Evolutionary conservation across 2,113 vertebrate species (phyloP), one percentile per base, ranked within the genome.

Genomic region (Aptenodytes forsteri): DNA sequence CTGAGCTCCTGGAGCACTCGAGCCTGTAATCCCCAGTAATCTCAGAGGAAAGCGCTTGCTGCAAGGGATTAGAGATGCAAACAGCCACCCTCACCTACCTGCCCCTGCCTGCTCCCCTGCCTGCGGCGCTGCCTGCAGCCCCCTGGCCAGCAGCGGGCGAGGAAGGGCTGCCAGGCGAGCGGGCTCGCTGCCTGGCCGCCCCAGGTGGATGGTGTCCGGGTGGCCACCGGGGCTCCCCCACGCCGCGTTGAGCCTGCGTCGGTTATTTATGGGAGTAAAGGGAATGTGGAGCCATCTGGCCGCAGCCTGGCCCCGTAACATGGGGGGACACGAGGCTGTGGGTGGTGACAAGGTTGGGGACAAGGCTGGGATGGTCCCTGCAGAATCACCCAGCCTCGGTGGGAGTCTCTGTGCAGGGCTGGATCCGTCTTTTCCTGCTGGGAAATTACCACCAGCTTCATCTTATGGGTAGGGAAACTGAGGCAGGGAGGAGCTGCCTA

Each of bases 11-110:
- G 95, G 72, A 94, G 77, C 81, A 34, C 72, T 62, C 30, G 9
- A 85, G 87, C 47, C 64, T 15, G 25, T 97, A 96, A 97, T 97
- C 94, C 97, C 40, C 46, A 1, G 23, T 98, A 97, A 97, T 95
- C 97, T 49, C 10, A 2, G 58, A 96, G 88, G 87, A 94, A 91
- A 96, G 79, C 29, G 1, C 75, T 94, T 4, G 2, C 40, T 62
- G 75, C 0, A 5, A 5, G 13, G 73, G 96, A 97, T 93, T 93
- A 94, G 73, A 25, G 83, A 86, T 69, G 83, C 79, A 83, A 89
- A 83, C 55, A 61, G 83, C 75, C 47, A 9, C 32, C 59, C 26
- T 78, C 49, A 69, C 84, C 95, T 96, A 20, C 85, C 70, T 70
- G 56, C 42, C 94, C 59, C 61, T 36, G 75, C 82, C 49, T 12